Percentiles rank a stretch among this genome's conserved stretches.
These are phyloP conservation scores for Perca fluviatilis DNA, from an alignment of 2,113 vertebrate species.

Conservation along the genomic window DNA sequence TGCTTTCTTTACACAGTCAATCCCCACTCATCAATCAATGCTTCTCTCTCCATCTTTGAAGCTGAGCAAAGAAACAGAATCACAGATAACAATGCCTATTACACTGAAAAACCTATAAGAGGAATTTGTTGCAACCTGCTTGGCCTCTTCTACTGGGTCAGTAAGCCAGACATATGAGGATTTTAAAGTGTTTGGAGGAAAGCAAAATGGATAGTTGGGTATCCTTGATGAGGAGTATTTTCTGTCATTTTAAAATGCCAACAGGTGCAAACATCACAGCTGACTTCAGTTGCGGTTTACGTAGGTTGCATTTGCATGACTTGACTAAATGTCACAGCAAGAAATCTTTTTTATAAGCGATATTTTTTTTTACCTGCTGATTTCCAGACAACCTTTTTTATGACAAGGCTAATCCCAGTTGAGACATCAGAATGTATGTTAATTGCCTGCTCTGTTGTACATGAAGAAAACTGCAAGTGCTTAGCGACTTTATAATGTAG, in stretches of 20 bases:
- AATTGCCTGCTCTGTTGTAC: slow-evolving; percentile 3
- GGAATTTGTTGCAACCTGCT: slow-evolving; percentile 4
- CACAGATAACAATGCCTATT: slow-evolving; percentile 38
- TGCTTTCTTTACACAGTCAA: not conserved
- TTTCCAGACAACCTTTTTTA: slow-evolving; percentile 23
- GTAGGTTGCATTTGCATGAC: not conserved
- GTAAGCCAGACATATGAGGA: not conserved
- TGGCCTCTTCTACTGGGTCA: not conserved
- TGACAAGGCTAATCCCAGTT: not conserved
- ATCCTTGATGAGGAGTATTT: slow-evolving; percentile 2
- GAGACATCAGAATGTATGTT: not conserved
- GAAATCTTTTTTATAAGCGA: slow-evolving; percentile 16
- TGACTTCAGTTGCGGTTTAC: slow-evolving; percentile 18
- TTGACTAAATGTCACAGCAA: slow-evolving; percentile 15
- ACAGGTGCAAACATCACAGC: not conserved
- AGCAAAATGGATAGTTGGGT: not conserved
- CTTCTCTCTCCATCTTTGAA: slow-evolving; percentile 21
- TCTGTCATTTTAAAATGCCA: not conserved
- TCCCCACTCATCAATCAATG: slow-evolving; percentile 27
- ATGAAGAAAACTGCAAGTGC: not conserved
- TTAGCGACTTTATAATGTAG: not conserved
- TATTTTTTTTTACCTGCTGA: not conserved
- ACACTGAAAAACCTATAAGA: slow-evolving; percentile 20
- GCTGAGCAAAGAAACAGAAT: slow-evolving; percentile 21
- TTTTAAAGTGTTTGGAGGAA: slow-evolving; percentile 10